Conservation (phyloP, 2,113 vertebrate species). For the Syngnathus scovelli region DNA sequence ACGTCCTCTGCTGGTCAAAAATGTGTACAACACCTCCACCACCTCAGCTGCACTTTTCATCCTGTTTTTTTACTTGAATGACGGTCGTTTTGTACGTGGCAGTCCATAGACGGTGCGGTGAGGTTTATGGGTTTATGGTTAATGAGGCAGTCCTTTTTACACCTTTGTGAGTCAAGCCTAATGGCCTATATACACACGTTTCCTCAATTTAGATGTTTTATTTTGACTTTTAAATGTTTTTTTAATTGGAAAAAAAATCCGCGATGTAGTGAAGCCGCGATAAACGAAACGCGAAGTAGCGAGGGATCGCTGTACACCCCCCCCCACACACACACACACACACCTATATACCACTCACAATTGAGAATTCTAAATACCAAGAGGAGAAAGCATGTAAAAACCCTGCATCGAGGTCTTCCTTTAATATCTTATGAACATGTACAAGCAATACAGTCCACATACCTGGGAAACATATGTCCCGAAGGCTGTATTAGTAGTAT, state of each 20-base stretch:
- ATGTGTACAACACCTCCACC: background rate
- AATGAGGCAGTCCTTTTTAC: background rate
- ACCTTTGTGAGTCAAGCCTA: background rate
- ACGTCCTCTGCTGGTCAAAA: conserved; percentile 61
- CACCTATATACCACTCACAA: background rate
- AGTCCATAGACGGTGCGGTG: background rate
- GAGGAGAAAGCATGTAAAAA: background rate
- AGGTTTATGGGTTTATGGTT: background rate
- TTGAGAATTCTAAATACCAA: background rate
- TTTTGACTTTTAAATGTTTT: too few relatives aligned
- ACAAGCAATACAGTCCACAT: background rate
- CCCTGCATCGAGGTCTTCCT: background rate
- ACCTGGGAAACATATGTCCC: background rate
- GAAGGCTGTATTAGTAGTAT: background rate
- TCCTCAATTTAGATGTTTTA: too few relatives aligned
- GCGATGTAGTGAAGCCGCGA: too few relatives aligned
- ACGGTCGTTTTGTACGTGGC: background rate
- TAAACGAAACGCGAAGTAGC: too few relatives aligned
- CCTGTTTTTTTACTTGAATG: background rate
- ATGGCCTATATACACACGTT: background rate
- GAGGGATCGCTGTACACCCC: too few relatives aligned
- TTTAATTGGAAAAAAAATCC: too few relatives aligned
- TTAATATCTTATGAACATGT: background rate
- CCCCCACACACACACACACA: too few relatives aligned
- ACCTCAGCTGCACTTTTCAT: background rate